Evolutionary conservation across 2,797 vertebrate genomes (phyloP).

Genomic region (Smutsia temminckii): DNA sequence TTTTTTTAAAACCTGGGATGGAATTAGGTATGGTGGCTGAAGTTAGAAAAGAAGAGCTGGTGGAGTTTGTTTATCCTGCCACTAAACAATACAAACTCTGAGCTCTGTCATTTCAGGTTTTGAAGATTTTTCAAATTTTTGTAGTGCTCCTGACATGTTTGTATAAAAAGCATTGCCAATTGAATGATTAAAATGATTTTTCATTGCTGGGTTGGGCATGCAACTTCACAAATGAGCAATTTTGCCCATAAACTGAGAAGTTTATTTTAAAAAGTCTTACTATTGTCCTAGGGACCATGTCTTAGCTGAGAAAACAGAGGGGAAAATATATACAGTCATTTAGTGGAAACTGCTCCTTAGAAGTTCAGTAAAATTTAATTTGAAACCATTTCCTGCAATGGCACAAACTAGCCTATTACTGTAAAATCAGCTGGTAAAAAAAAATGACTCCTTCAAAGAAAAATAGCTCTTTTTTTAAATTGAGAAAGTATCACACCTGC

Average conservation of each 20-base stretch:
- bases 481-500: background rate
- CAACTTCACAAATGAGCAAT: constrained; percentile 48
- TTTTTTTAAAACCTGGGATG: background rate
- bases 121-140: background rate
- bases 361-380: constrained; percentile 28
- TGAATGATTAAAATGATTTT: background rate
- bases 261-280: constrained; percentile 15
- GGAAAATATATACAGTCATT: background rate
- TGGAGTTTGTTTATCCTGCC: background rate
- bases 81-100: background rate
- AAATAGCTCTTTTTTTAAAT: background rate
- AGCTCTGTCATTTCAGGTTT: background rate
- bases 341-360: background rate
- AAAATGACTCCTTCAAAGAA: background rate
- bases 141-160: background rate
- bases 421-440: background rate
- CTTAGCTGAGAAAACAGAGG: background rate
- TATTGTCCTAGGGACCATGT: background rate
- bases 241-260: background rate
- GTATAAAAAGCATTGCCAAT: constrained; percentile 8
- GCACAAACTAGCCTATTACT: background rate
- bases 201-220: background rate
- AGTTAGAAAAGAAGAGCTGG: background rate
- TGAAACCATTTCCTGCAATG: constrained; percentile 3
- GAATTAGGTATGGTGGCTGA: background rate